Evolutionary conservation across 2,113 vertebrate species (phyloP).

Genomic region (Phodopus roborovskii): DNA sequence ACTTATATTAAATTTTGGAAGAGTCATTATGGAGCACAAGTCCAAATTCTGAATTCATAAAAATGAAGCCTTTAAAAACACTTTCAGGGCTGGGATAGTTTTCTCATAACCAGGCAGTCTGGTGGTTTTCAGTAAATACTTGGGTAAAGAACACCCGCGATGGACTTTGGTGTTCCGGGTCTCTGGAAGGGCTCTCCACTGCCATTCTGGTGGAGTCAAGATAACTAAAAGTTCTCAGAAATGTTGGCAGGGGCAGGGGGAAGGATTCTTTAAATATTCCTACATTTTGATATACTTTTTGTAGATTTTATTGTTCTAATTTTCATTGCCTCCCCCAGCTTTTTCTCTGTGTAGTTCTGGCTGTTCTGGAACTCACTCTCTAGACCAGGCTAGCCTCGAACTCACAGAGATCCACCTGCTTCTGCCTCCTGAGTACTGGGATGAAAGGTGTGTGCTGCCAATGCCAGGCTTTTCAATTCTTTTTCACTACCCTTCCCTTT

Average conservation of each 20-base stretch:
- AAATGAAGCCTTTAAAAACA: slow-evolving; percentile 34
- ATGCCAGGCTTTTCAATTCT: too few relatives aligned
- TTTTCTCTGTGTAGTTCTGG: too few relatives aligned
- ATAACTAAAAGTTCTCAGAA: neutral
- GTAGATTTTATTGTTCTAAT: neutral
- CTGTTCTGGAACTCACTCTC: too few relatives aligned
- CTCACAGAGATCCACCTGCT: too few relatives aligned
- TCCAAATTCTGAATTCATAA: slow-evolving; percentile 54
- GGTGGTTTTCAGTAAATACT: neutral
- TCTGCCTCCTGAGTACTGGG: too few relatives aligned
- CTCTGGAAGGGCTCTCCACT: neutral
- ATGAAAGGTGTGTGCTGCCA: too few relatives aligned
- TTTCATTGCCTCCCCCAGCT: neutral
- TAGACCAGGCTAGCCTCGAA: too few relatives aligned
- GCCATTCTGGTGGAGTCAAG: neutral
- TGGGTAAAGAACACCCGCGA: neutral
- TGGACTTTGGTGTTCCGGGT: neutral
- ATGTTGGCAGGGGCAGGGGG: neutral
- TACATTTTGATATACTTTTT: neutral
- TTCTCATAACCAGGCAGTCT: neutral
- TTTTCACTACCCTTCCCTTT: too few relatives aligned
- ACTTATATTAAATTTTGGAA: slow-evolving; percentile 43
- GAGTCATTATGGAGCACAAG: slow-evolving; percentile 32
- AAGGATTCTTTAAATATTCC: neutral
- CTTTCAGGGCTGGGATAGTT: neutral